Base-by-base conservation (phyloP, 2,113 vertebrate genomes). In the Myxocyprinus asiaticus region DNA sequence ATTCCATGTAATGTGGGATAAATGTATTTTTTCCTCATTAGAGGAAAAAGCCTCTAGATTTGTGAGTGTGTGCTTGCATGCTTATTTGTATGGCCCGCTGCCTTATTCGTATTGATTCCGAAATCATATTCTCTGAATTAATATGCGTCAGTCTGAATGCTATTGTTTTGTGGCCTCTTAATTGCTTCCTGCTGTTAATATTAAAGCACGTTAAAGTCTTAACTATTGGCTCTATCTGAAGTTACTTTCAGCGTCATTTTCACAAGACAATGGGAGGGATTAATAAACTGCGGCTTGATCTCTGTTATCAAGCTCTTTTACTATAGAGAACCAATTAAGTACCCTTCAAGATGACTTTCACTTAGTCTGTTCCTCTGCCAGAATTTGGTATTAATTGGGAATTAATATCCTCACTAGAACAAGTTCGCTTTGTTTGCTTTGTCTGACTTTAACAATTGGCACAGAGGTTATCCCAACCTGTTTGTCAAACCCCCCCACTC, bases 271-370 rank as follows among this genome's bases (percentile, higher is more conserved):
- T 92, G 80, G 55, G 90, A 88, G 87, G 91, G 90, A 92, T 92
- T 92, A 93, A 92, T 93, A 92, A 93, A 93, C 91, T 91, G 89
- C 89, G 85, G 88, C 91, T 93, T 91, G 90, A 92, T 93, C 92
- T 92, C 90, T 90, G 88, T 90, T 91, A 91, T 92, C 89, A 90
- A 87, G 86, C 88, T 88, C 87, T 88, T 89, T 88, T 92, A 91
- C 92, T 91, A 91, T 84, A 86, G 92, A 91, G 92, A 93, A 91
- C 92, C 92, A 93, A 93, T 94, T 93, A 94, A 92, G 91, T 93
- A 92, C 91, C 92, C 93, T 93, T 93, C 92, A 93, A 91, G 91
- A 94, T 93, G 92, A 93, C 92, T 94, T 94, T 93, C 92, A 92
- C 90, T 93, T 88, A 89, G 92, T 91, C 89, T 94, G 92, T 93